Evolutionary conservation across 2,888 invertebrate genomes (phyloP), one percentile per base, ranked within the genome.

Genomic region (Entomobrya proxima): DNA sequence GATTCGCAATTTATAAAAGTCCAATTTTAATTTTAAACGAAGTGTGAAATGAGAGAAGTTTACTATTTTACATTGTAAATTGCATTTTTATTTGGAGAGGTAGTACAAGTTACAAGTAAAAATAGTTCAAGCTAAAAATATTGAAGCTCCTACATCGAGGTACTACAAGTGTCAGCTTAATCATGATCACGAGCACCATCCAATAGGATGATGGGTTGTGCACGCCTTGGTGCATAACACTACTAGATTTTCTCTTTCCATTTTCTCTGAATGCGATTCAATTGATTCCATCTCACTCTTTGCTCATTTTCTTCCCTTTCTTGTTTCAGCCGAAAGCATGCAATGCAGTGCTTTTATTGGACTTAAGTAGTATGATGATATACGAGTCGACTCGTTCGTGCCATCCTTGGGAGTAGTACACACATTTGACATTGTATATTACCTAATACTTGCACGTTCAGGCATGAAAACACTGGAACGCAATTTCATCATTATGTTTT

Each of bases 181-280:
- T 77, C 61, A 58, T 76, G 21, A 44, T 61, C 24, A 77, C 44
- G 58, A 61, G 64, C 32, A 32, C 11, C 61, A 32, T 58, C 72
- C 40, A 58, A 72, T 80, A 27, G 55, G 72, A 44, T 69, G 44
- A 69, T 79, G 30, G 80, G 52, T 79, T 80, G 69, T 72, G 76
- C 44, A 18, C 40, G 58, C 64, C 32, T 78, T 64, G 78, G 18
- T 50, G 64, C 50, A 78, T 64, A 47, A 30, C 18, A 47, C 64
- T 64, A 78, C 47, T 32, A 47, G 78, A 78, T 78, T 64, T 61
- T 77, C 30, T 61, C 61, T 40, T 32, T 32, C 15, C n/a, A 15
- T 5, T 55, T 18, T 72, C 40, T 37, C 13, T n/a, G 15, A 7
- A 58, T 58, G 44, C 58, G 55, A 40, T 50, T 76, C 58, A 55